These are phyloP conservation scores for Lontra canadensis DNA, from an alignment of 2,113 vertebrate species.

Conservation along the genomic window DNA sequence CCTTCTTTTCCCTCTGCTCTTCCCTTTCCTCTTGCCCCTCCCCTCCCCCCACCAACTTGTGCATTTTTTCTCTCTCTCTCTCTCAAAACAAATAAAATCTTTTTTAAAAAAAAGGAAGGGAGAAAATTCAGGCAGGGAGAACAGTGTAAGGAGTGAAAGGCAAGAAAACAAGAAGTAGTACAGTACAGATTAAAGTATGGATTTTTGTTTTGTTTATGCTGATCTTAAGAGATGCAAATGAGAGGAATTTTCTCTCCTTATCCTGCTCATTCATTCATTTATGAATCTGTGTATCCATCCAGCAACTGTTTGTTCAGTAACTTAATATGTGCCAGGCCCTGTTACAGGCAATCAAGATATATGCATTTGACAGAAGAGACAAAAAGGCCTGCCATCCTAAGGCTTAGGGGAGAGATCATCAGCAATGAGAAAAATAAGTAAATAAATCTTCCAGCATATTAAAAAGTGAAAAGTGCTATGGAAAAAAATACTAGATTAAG, in stretches of 20 bases:
- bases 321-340: not conserved
- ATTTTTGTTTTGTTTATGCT: not conserved
- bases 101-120: not conserved
- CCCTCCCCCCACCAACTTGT: accelerated
- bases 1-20: no score
- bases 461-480: not conserved
- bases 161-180: not conserved
- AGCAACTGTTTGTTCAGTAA: not conserved
- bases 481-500: not conserved
- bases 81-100: not conserved
- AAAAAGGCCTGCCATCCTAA: not conserved
- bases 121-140: not conserved
- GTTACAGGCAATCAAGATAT: not conserved
- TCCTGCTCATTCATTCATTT: not conserved
- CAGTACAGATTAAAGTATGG: not conserved
- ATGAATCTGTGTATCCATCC: not conserved
- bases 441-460: not conserved
- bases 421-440: not conserved
- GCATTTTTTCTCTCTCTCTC: not conserved
- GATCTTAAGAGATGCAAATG: not conserved
- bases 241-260: not conserved
- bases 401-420: not conserved
- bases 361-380: not conserved
- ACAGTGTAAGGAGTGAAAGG: not conserved
- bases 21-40: not conserved